Base-by-base conservation (phyloP, 2,888 invertebrate genomes). In the Stomorhina lunata region DNA sequence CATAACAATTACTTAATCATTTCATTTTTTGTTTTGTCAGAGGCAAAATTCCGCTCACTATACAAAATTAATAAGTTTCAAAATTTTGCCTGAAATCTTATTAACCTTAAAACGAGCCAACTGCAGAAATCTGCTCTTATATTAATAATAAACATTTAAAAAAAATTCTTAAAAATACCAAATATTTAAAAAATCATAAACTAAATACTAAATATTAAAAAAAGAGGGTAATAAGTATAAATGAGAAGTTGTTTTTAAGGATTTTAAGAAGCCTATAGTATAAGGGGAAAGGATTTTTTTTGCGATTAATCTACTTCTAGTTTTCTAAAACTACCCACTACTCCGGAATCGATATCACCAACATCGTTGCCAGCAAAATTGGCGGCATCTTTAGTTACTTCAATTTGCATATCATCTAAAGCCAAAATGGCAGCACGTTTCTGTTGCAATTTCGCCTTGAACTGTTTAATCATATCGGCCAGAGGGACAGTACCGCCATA, bases 401-500 rank as follows among this genome's bases (percentile, higher is more conserved):
- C 94, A 83, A 96, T 93, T 81, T 93, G 92, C 95, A 96, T 95
- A 20, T 95, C 94, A 86, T 96, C 96, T 80, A 96, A 91, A 7
- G 95, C 94, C 65, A 95, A 90, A 57, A 96, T 91, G 12, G 93
- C 93, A 27, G 94, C 93, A 85, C 95, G 93, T 77, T 93, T 93
- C 83, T 93, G 93, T 78, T 93, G 90, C 53, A 96, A 90, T 71
- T 93, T 93, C 40, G 92, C 91, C 88, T 96, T 95, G 83, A 96
- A 93, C 87, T 93, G 93, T 90, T 95, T 94, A 81, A 97, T 95
- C 96, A 97, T 96, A 66, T 96, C 95, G 29, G 92, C 92, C 66
- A 96, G 91, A 17, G 97, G 95, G 20, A 96, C 93, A 20, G 94
- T 94, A n/a, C 97, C 97, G 7, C 97, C 97, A 88, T 97, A 97